Base-by-base conservation (phyloP, 2,888 invertebrate species). In the Microdon myrmicae region DNA sequence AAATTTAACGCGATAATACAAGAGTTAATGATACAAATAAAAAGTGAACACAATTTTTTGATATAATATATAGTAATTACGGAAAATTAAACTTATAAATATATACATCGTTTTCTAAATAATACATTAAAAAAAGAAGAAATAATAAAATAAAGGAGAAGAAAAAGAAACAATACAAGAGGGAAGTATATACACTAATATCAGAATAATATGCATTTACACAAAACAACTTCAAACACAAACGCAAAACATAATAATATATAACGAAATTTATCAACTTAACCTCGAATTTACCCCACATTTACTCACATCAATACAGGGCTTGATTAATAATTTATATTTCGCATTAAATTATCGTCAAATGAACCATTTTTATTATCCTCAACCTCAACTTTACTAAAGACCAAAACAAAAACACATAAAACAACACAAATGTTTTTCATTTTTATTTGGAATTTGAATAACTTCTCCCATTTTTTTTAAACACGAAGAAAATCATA, bases 141-240 rank as follows among this genome's bases (percentile, higher is more conserved):
- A 45, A 47, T 22, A 31, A 44, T 12, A 35, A 35, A 4, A 3
- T 9, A 13, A 5, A 20, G 10, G 5, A 35, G 8, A 6, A 17
- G 22, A 4, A 7, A 7, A 4, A 4, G 20, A 13, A 9, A 4
- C 37, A 23, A 28, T 26, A 19, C 43, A 26, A 45, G 45, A 67
- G 51, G 34, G 35, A 25, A 25, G 51, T 38, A 55, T 22, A 59
- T 26, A 61, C 44, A 66, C 67, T 53, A 48, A 54, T 48, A 45
- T 54, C 54, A 64, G n/a, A 49, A 64, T 35, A 39, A 35, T 53
- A 67, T 59, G 64, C 64, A 66, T 53, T 64, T 58, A 66, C 43
- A 66, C 53, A 45, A 51, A 26, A 31, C 16, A 19, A 29, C 8
- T 22, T 56, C 43, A 43, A 20, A 14, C 31, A 26, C 20, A 48